phyloP scores from a whole-genome alignment of 2,888 invertebrate species.

The Drosophila sordidula region DNA sequence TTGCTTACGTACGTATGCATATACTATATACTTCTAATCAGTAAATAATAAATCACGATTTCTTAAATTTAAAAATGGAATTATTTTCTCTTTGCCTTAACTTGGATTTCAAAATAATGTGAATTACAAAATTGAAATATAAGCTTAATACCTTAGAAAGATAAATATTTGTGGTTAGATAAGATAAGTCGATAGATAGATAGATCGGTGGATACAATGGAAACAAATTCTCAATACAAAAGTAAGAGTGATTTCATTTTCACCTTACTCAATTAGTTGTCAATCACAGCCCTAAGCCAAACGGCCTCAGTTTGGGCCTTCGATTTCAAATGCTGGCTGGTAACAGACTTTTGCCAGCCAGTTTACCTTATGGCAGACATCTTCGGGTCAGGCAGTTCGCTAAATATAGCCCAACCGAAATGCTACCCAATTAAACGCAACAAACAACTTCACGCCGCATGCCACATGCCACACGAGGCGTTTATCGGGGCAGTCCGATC shows the following conservation, averaged over 20 bases:
- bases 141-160: no score
- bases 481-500: constrained; percentile 70
- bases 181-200: no score
- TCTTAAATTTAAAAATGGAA: neutral
- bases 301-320: neutral
- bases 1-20: neutral
- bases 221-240: neutral
- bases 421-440: constrained; percentile 77
- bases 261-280: neutral
- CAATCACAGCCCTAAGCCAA: neutral
- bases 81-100: neutral
- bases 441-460: constrained; percentile 80
- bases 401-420: constrained; percentile 66
- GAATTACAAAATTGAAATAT: neutral
- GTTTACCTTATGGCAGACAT: constrained; percentile 37
- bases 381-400: constrained; percentile 58
- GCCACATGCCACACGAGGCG: constrained; percentile 76
- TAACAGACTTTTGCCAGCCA: constrained; percentile 14
- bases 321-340: constrained; percentile 7
- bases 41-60: constrained; percentile 12
- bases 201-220: neutral
- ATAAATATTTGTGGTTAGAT: no score
- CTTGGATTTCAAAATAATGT: neutral
- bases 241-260: neutral
- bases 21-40: constrained; percentile 5